These are phyloP conservation scores for Chromoteleia sp. DNA, from an alignment of 2,888 invertebrate genomes.

Conservation along the genomic window DNA sequence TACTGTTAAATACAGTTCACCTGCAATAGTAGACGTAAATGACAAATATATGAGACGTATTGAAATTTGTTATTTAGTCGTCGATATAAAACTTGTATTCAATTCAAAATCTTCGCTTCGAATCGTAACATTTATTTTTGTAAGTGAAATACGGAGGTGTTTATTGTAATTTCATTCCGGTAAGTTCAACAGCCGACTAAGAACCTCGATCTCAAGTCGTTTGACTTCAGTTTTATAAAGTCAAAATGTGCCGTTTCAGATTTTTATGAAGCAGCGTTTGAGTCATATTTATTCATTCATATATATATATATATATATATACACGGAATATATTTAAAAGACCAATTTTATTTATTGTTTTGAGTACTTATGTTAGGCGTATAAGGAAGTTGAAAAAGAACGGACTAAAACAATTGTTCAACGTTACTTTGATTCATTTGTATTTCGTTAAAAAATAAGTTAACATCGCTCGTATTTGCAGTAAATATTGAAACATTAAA, in stretches of 20 bases:
- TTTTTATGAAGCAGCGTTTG: slow-evolving; percentile 26
- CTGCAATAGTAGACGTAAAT: background rate
- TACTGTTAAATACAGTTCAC: no score
- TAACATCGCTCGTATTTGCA: no score
- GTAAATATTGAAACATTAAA: no score
- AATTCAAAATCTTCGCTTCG: slow-evolving; percentile 7
- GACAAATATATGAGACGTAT: background rate
- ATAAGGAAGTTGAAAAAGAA: no score
- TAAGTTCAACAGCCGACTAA: slow-evolving; percentile 54
- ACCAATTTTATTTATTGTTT: no score
- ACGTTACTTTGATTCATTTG: no score
- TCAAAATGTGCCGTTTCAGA: slow-evolving; percentile 1
- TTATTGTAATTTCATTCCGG: slow-evolving; percentile 62
- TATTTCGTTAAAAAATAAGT: no score
- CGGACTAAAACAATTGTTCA: no score
- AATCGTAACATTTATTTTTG: slow-evolving; percentile 24
- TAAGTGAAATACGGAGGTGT: slow-evolving; percentile 41
- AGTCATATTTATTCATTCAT: slow-evolving; percentile 35
- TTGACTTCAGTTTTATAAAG: slow-evolving; percentile 31
- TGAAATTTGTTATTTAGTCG: slow-evolving; percentile 9
- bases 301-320: slow-evolving; percentile 16
- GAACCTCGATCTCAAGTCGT: slow-evolving; percentile 12
- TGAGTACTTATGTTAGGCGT: no score
- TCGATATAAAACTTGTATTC: slow-evolving; percentile 15
- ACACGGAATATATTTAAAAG: background rate